Percentiles rank a stretch among this genome's conserved stretches.
These are phyloP conservation scores for Holacanthella duospinosa DNA, from an alignment of 2,888 invertebrate species.

Conservation along the genomic window DNA sequence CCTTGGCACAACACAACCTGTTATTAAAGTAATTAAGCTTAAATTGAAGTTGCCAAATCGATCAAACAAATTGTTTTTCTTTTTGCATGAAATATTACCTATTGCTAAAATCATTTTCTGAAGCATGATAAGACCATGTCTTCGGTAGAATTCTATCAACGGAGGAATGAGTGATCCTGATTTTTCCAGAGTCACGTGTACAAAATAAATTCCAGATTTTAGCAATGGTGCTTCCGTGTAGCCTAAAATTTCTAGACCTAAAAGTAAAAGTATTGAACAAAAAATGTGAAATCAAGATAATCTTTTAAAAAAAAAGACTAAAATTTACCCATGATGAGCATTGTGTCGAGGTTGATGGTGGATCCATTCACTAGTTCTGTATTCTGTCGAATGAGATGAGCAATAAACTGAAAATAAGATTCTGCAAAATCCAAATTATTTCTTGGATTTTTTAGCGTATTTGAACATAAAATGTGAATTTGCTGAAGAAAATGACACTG, in stretches of 20 bases:
- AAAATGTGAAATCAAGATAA: not conserved
- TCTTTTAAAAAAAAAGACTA: not conserved
- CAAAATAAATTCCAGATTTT: slow-evolving; percentile 30
- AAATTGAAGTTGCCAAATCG: not conserved
- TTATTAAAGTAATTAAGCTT: slow-evolving; percentile 4
- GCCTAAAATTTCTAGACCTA: slow-evolving; percentile 26
- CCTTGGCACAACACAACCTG: slow-evolving; percentile 30
- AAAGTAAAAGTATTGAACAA: not conserved
- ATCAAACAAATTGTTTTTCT: not conserved
- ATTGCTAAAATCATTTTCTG: slow-evolving; percentile 29
- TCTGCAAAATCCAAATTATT: slow-evolving; percentile 33
- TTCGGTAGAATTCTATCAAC: slow-evolving; percentile 25
- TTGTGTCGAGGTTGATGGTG: slow-evolving; percentile 22
- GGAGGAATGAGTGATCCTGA: slow-evolving; percentile 19
- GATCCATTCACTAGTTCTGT: slow-evolving; percentile 26
- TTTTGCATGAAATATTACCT: slow-evolving; percentile 23
- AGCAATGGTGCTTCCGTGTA: slow-evolving; percentile 27
- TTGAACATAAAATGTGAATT: slow-evolving; percentile 25
- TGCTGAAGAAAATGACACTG: slow-evolving; percentile 31
- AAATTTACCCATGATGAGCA: slow-evolving; percentile 27
- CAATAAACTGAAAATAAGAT: slow-evolving; percentile 31
- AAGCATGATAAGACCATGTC: slow-evolving; percentile 23
- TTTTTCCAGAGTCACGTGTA: slow-evolving; percentile 21
- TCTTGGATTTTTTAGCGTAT: slow-evolving; percentile 25
- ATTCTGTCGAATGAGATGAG: slow-evolving; percentile 26